These are phyloP conservation scores for Protobothrops mucrosquamatus DNA, from an alignment of 2,113 vertebrate genomes.

Conservation along the genomic window DNA sequence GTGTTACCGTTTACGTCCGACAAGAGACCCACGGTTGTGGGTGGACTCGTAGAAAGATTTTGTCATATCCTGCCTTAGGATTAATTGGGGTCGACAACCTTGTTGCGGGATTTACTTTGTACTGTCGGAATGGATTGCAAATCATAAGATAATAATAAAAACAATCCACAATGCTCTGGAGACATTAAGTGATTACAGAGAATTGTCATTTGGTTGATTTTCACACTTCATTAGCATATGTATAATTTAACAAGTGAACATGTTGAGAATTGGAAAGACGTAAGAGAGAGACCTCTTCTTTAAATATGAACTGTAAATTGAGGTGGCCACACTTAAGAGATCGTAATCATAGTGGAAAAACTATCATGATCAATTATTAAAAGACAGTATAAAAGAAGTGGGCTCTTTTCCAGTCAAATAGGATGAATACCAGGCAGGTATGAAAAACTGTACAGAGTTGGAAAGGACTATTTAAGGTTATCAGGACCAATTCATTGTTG, in stretches of 20 bases:
- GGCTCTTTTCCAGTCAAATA: accelerated
- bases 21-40: too few relatives aligned
- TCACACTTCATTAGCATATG: slow-evolving; percentile 84
- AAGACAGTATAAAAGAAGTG: neutral
- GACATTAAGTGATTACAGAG: slow-evolving; percentile 74
- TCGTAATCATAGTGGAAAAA: slow-evolving; percentile 49
- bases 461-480: neutral
- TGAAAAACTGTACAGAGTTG: neutral
- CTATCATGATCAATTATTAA: slow-evolving; percentile 26
- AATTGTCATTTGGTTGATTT: slow-evolving; percentile 78
- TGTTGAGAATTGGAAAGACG: slow-evolving; percentile 69
- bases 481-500: neutral
- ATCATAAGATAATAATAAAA: slow-evolving; percentile 70
- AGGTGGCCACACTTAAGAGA: slow-evolving; percentile 46
- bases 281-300: slow-evolving; percentile 65
- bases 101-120: too few relatives aligned
- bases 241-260: slow-evolving; percentile 78
- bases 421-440: neutral
- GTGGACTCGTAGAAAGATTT: too few relatives aligned
- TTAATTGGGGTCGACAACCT: too few relatives aligned
- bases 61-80: too few relatives aligned
- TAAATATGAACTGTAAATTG: slow-evolving; percentile 64
- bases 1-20: too few relatives aligned
- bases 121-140: slow-evolving; percentile 66
- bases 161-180: slow-evolving; percentile 64